These are phyloP conservation scores for Cheilosia scutellata DNA, from an alignment of 2,888 invertebrate genomes.

Conservation along the genomic window DNA sequence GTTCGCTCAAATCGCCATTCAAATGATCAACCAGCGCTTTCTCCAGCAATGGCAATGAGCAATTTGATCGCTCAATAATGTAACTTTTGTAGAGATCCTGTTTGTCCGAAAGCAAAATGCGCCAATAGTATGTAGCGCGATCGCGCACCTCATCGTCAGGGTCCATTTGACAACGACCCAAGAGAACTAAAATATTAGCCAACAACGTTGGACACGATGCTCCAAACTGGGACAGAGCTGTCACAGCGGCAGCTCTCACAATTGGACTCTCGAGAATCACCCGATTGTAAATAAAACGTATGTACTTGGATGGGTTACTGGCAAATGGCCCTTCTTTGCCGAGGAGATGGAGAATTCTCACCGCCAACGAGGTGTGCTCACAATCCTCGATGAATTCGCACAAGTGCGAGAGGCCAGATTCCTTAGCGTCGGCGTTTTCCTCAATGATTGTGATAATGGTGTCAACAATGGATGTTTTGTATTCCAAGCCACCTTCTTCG, in stretches of 20 bases:
- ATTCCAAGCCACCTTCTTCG: slow-evolving; percentile 98
- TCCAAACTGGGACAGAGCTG: slow-evolving; percentile 98
- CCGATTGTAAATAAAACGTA: slow-evolving; percentile 93
- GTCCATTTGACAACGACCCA: slow-evolving; percentile 96
- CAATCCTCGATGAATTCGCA: slow-evolving; percentile 99
- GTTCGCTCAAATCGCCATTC: slow-evolving; percentile 88
- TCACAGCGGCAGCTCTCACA: slow-evolving; percentile 98
- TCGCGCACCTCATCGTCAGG: slow-evolving; percentile 99
- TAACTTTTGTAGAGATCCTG: slow-evolving; percentile 90
- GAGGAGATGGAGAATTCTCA: slow-evolving; percentile 96
- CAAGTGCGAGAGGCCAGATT: slow-evolving; percentile 97
- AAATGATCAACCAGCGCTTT: slow-evolving; percentile 93
- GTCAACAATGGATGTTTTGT: slow-evolving; percentile 99
- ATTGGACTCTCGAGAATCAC: slow-evolving; percentile 98
- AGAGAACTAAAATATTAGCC: slow-evolving; percentile 92
- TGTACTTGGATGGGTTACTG: slow-evolving; percentile 94
- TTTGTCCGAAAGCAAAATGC: slow-evolving; percentile 90
- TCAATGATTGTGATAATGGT: slow-evolving; percentile 99
- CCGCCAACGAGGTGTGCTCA: slow-evolving; percentile 98
- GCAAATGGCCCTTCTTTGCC: slow-evolving; percentile 99
- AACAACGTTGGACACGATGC: slow-evolving; percentile 96
- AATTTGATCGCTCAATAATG: slow-evolving; percentile 90
- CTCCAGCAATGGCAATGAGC: slow-evolving; percentile 95
- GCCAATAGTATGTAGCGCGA: slow-evolving; percentile 97
- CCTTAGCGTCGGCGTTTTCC: slow-evolving; percentile 98